phyloP scores from a whole-genome alignment of 2,113 vertebrate genomes.

The Cephalopterus ornatus region DNA sequence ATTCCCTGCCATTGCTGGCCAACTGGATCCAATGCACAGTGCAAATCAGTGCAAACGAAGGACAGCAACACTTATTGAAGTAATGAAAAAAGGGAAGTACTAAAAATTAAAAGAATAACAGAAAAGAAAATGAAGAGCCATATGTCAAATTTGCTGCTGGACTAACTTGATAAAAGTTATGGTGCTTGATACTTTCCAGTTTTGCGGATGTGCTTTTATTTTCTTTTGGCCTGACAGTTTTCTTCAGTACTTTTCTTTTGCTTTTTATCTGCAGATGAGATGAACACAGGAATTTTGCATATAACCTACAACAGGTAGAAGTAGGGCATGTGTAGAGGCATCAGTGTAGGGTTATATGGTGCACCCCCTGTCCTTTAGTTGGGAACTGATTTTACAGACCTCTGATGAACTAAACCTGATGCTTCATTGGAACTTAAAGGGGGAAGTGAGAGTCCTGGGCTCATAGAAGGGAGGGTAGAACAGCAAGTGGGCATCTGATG shows the following conservation, averaged over 20 bases:
- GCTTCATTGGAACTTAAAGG: not conserved
- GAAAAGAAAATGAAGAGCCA: not conserved
- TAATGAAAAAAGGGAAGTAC: not conserved
- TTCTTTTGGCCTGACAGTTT: not conserved
- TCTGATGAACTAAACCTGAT: accelerated
- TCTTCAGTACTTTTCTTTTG: not conserved
- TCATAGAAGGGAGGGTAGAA: not conserved
- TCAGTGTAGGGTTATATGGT: not conserved
- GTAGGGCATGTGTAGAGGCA: not conserved
- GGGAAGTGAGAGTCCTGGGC: not conserved
- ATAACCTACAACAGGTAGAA: not conserved
- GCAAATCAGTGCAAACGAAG: not conserved
- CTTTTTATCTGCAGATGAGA: not conserved
- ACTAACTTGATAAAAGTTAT: not conserved
- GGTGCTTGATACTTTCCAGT: not conserved
- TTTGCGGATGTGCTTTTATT: not conserved
- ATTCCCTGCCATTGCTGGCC: not conserved
- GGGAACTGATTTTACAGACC: not conserved
- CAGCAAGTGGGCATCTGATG: not conserved
- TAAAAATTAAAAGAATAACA: not conserved
- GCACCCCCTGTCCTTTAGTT: not conserved
- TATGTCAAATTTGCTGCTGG: not conserved
- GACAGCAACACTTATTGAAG: not conserved
- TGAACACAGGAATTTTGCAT: not conserved
- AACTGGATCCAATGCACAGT: not conserved